phyloP scores from a whole-genome alignment of 2,113 vertebrate genomes.

The Ciconia maguari region DNA sequence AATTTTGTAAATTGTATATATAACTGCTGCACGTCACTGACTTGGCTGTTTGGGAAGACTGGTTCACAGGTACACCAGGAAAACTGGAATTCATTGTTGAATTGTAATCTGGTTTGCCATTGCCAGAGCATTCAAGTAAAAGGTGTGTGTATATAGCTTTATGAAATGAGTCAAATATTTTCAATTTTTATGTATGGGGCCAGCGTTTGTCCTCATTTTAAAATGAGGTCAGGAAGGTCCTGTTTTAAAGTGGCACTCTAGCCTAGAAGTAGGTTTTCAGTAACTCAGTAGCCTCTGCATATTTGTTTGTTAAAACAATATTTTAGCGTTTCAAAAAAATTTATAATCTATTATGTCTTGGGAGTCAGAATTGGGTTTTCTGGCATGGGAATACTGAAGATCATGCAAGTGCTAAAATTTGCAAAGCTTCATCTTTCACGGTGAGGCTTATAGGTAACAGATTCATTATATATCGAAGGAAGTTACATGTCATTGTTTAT shows the following conservation, averaged over 20 bases:
- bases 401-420: not conserved
- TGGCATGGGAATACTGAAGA: not conserved
- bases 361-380: not conserved
- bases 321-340: not conserved
- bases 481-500: not conserved
- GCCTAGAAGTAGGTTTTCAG: not conserved
- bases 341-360: not conserved
- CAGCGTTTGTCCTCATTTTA: conserved; percentile 9
- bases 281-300: not conserved
- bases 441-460: not conserved
- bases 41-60: not conserved
- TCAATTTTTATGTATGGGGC: not conserved
- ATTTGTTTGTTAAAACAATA: not conserved
- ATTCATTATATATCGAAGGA: not conserved
- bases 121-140: not conserved
- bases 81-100: not conserved
- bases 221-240: conserved; percentile 43
- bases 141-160: not conserved
- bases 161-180: not conserved
- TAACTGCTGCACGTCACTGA: not conserved
- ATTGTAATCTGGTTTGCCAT: not conserved
- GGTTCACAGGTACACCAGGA: not conserved
- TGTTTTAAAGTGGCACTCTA: not conserved
- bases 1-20: not conserved
- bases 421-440: not conserved